phyloP scores from a whole-genome alignment of 2,888 invertebrate genomes.

The Anorthoa munda region DNA sequence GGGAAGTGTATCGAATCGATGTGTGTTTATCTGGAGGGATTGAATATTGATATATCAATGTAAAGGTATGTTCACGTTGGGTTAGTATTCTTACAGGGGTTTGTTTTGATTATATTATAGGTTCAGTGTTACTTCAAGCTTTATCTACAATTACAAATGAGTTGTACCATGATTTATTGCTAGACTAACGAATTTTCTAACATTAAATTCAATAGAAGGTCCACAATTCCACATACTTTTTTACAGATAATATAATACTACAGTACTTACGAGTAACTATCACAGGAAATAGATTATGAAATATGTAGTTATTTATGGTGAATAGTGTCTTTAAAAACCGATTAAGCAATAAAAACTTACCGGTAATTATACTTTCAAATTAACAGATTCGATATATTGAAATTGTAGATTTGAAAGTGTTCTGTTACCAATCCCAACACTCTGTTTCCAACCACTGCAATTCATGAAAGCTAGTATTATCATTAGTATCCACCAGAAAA shows the following conservation, averaged over 20 bases:
- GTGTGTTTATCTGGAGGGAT: constrained; percentile 20
- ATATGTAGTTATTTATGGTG: not conserved
- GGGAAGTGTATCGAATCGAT: constrained; percentile 52
- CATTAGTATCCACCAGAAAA: too few species aligned
- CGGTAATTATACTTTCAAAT: not conserved
- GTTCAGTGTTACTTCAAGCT: not conserved
- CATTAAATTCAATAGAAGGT: too few species aligned
- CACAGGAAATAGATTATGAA: not conserved
- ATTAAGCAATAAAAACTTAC: not conserved
- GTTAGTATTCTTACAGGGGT: not conserved
- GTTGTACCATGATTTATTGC: too few species aligned
- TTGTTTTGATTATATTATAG: not conserved
- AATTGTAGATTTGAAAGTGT: too few species aligned
- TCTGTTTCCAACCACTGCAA: too few species aligned
- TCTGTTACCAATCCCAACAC: too few species aligned
- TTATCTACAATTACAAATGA: not conserved
- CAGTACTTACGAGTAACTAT: not conserved
- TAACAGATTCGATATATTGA: not conserved
- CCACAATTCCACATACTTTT: too few species aligned
- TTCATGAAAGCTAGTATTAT: too few species aligned
- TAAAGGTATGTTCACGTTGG: not conserved
- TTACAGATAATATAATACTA: too few species aligned
- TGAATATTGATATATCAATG: constrained; percentile 25
- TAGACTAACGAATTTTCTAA: too few species aligned
- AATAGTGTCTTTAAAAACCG: not conserved